phyloP scores from a whole-genome alignment of 92 coral and sea anemone genomes.

The Meandrina meandrites region DNA sequence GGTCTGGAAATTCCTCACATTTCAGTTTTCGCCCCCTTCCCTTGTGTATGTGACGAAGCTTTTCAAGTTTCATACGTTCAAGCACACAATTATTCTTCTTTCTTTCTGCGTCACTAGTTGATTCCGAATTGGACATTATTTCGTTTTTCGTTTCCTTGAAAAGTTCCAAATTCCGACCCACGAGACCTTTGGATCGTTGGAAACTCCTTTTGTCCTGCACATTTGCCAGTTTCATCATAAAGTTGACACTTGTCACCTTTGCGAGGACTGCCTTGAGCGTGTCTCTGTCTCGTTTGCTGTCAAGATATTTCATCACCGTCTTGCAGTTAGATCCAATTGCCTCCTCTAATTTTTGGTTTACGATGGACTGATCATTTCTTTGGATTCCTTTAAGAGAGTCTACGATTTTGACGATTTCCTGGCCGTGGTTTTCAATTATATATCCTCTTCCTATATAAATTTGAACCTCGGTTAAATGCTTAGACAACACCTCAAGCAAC shows the following conservation, averaged over 20 bases:
- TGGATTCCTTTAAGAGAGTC: conserved; percentile 9
- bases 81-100: conserved; percentile 21
- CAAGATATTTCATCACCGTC: too few species aligned
- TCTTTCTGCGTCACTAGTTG: background rate
- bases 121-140: background rate
- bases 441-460: conserved; percentile 46
- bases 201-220: conserved; percentile 20
- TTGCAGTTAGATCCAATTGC: too few species aligned
- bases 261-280: conserved; percentile 19
- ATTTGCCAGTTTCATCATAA: conserved; percentile 22
- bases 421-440: conserved; percentile 40
- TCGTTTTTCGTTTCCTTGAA: conserved; percentile 22
- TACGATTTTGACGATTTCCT: background rate
- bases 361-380: background rate
- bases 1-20: conserved; percentile 61
- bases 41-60: conserved; percentile 48
- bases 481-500: conserved; percentile 29
- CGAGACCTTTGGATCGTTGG: conserved; percentile 8
- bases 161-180: conserved; percentile 3
- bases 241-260: conserved; percentile 28
- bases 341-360: conserved; percentile 11
- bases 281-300: conserved; percentile 37
- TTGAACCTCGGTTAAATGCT: conserved; percentile 51
- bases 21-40: conserved; percentile 58
- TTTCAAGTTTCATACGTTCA: conserved; percentile 49